These are phyloP conservation scores for Eleutherodactylus coqui DNA, from an alignment of 2,797 vertebrate species.

Conservation along the genomic window DNA sequence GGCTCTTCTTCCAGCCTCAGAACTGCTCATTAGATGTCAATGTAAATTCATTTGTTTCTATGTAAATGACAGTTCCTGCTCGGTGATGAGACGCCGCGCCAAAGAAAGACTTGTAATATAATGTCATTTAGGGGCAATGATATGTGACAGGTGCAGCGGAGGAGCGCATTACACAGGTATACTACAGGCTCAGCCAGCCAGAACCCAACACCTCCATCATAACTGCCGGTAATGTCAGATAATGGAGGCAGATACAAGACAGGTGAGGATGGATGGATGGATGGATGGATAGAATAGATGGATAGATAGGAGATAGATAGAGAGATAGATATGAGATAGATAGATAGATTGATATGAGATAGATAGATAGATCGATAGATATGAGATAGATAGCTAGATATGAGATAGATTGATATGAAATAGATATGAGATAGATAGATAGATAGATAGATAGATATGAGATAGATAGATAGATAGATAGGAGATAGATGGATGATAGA, in stretches of 20 bases:
- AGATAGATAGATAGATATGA: not conserved
- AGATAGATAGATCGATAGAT: too few species aligned
- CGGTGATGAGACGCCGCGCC: not conserved
- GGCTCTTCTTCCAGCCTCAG: not conserved
- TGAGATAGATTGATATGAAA: not conserved
- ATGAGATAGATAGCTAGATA: not conserved
- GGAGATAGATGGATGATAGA: too few species aligned
- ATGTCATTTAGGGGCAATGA: constrained; percentile 3
- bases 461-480: too few species aligned
- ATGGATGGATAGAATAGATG: not conserved
- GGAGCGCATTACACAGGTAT: not conserved
- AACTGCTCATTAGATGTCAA: constrained; percentile 9
- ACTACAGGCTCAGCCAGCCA: not conserved
- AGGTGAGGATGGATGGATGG: not conserved
- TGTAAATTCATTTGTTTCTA: constrained; percentile 17
- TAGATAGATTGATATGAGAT: too few species aligned
- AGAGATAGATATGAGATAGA: not conserved
- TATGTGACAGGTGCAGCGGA: constrained; percentile 11
- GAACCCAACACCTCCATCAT: not conserved
- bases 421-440: constrained; percentile 16
- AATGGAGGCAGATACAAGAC: not conserved
- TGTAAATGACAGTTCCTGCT: not conserved
- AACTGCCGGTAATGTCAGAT: not conserved
- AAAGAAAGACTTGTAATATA: not conserved
- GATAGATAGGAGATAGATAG: not conserved